These are phyloP conservation scores for Megaustenia siamemsis DNA, from an alignment of 2,888 invertebrate species.

Conservation along the genomic window DNA sequence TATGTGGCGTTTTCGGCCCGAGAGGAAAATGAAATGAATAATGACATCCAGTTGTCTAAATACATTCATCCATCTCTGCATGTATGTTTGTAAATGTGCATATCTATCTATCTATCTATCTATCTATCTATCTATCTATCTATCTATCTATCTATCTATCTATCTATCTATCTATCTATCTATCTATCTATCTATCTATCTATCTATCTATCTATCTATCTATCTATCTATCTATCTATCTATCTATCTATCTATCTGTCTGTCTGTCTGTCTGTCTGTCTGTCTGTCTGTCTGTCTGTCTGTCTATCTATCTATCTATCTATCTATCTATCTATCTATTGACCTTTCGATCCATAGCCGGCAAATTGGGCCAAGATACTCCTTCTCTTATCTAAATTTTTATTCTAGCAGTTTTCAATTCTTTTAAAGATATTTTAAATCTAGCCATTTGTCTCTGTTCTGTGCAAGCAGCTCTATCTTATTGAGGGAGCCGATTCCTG, in stretches of 20 bases:
- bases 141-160: neutral
- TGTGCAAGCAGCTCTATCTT: too few relatives aligned
- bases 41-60: neutral
- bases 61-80: neutral
- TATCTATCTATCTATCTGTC: constrained; percentile 6
- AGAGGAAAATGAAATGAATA: too few relatives aligned
- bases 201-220: constrained; percentile 10
- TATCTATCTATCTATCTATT: neutral
- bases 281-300: constrained; percentile 2
- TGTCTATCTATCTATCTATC: constrained; percentile 6
- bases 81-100: neutral
- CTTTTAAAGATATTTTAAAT: too few relatives aligned
- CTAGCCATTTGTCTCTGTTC: too few relatives aligned
- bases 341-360: neutral
- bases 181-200: constrained; percentile 9
- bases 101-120: too few relatives aligned
- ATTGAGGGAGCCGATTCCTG: too few relatives aligned
- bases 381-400: too few relatives aligned
- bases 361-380: too few relatives aligned
- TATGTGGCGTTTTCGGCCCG: too few relatives aligned
- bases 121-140: neutral
- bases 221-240: neutral
- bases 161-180: neutral
- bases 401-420: too few relatives aligned
- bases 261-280: neutral